Evolutionary conservation across 2,888 invertebrate species (phyloP).

Genomic region (Tipula confusa): DNA sequence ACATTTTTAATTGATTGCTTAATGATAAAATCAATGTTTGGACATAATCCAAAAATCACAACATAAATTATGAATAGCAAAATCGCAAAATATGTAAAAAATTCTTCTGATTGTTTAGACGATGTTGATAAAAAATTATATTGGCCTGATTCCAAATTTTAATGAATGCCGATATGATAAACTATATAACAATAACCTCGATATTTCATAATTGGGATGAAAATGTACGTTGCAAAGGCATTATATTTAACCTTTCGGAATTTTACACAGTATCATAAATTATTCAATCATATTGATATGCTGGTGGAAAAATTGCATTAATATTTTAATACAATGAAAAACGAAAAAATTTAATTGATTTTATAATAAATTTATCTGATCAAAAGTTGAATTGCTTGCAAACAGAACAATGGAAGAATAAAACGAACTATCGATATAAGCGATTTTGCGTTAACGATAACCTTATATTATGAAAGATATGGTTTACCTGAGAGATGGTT

Average conservation of each 20-base stretch:
- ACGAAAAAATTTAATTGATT: background rate
- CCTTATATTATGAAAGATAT: background rate
- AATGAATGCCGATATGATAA: background rate
- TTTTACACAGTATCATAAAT: background rate
- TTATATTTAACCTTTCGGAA: background rate
- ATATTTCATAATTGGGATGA: background rate
- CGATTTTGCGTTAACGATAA: background rate
- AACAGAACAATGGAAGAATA: background rate
- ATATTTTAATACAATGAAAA: background rate
- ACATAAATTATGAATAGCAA: background rate
- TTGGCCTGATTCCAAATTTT: background rate
- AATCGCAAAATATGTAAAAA: background rate
- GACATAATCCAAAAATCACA: background rate
- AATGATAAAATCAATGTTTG: background rate
- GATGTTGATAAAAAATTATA: background rate
- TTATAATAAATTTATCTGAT: background rate
- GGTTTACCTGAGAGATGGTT: background rate
- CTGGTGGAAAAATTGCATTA: background rate
- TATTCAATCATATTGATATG: background rate
- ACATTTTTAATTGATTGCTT: background rate
- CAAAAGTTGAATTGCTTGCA: background rate
- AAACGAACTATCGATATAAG: background rate
- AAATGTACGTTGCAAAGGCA: background rate
- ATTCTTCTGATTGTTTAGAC: background rate
- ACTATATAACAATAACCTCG: background rate